Evolutionary conservation across 1,140 invertebrate species (phyloP), one percentile per base, ranked within the genome.

Genomic region (Plutomurus gul): DNA sequence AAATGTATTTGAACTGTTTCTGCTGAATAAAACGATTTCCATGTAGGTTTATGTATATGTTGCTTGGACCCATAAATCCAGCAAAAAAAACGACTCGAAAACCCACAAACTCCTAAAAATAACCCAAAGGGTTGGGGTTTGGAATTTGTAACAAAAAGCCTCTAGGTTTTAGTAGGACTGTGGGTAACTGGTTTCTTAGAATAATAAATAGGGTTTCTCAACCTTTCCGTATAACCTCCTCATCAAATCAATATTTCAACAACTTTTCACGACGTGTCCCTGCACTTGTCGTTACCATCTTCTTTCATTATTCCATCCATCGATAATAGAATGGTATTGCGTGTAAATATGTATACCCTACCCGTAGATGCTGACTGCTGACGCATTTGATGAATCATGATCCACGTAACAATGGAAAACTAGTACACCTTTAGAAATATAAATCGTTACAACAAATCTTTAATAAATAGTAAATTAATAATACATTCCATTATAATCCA

Each of bases 391-490:
- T 16, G 43, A 13, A 46, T n/a, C 16, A 11, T 7, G 37, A 7
- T 7, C 37, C 37, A 39, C 37, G 7, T 51, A 51, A 22, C 18
- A 22, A 51, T 18, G 20, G 18, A 22, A 51, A 51, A 51, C 13
- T 51, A 22, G 20, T 22, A 51, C 11, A n/a, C 47, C 47, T 22
- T 65, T 25, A 33, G 6, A 65, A 65, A 36, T 30, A 36, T 30
- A 65, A 65, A 33, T 65, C 27, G 56, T 65, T 65, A 33, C 56
- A 33, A 65, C 56, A 65, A 65, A 65, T 33, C 27, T 36, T 65
- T 65, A 65, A 60, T 25, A 16, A 65, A 30, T 30, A 33, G 56
- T 65, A 65, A 65, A 65, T 65, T 65, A 65, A 65, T 65, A 65
- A 65, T 65, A 65, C 56, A 30, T 13, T 33, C 56, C 56, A 65